Base-by-base conservation (phyloP, 2,888 invertebrate genomes). In the Copidosoma aretas region DNA sequence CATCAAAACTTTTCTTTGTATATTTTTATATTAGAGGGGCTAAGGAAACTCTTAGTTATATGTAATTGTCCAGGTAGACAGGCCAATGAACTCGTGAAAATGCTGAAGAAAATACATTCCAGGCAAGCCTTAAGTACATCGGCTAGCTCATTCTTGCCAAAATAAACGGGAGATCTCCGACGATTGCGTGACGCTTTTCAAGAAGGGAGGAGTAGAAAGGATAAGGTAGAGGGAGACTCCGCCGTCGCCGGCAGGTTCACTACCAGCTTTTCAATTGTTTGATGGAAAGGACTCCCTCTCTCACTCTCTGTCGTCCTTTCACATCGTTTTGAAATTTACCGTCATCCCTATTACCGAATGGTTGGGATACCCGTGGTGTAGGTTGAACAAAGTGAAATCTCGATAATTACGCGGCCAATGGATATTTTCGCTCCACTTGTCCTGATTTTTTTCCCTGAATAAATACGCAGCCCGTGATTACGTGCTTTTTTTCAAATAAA, bases 221-320 rank as follows among this genome's bases (percentile, higher is more conserved):
- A 2, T 22, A 5, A n/a, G 46, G 60, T 19, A 52, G 58, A 62
- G 8, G 10, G 43, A n/a, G n/a, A 46, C 19, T 24, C 41, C 4
- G 8, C 62, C 21, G 62, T 59, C 59, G 62, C 21, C 32, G 62
- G 32, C 58, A 67, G 61, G n/a, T 41, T 51, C 58, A 22, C 52
- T 14, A 14, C 22, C 57, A 22, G 15, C 56, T 57, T 41, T 41
- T 64, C 64, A 60, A 68, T 60, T 68, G 52, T 60, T 64, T 68
- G 64, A 68, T 68, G 57, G 60, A 60, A 60, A 41, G 43, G 41
- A 19, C 17, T 12, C 32, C 41, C 43, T 41, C 41, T 41, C 10
- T n/a, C n/a, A n/a, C 32, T 32, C 8, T 32, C 32, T 32, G 8
- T 32, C 32, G 32, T 32, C 8, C 32, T 32, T 32, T 49, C 49